Base-by-base conservation (phyloP, 2,113 vertebrate genomes). In the Ptyas mucosa region DNA sequence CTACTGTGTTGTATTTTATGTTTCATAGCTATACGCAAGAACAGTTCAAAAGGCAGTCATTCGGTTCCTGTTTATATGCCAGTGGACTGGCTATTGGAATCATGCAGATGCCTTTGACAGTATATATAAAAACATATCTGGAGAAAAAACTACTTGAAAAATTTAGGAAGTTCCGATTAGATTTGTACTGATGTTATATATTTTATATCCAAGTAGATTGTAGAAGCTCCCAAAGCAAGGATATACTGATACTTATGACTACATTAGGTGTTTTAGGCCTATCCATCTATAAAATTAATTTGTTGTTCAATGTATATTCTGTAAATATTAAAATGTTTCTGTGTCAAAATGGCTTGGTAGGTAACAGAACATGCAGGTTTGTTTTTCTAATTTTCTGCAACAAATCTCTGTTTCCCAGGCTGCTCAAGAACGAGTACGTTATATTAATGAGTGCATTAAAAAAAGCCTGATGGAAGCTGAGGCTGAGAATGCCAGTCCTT, bases 371-470 rank as follows among this genome's bases (percentile, higher is more conserved):
- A 29, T 55, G 18, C 39, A 64, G 0, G 57, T 0, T 90, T 91
- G 90, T 91, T 43, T 54, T 57, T 91, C n/a, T 55, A 75, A 9
- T 95, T 90, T 61, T 14, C 55, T 94, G 54, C 53, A 92, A 90
- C 92, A 87, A 94, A 92, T 49, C 94, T 88, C 46, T 92, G 20
- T 94, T 95, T 91, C 94, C 8, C 85, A 99, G 98, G 98, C 98
- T 95, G 95, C 96, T 91, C 97, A 98, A 95, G 97, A 97, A 88
- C 98, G 98, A 52, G n/a, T 97, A 49, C 95, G 91, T 54, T 98
- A 97, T 95, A 96, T 98, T 64, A 97, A 98, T 51, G 96, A 97
- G 93, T 88, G 91, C 58, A 57, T 95, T 54, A 87, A 20, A 46
- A 95, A 90, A 95, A 34, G n/a, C 24, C 87, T 88, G 29, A 85